Base-by-base conservation (phyloP, 2,113 vertebrate genomes). In the Chamaetylas fuelleborni region DNA sequence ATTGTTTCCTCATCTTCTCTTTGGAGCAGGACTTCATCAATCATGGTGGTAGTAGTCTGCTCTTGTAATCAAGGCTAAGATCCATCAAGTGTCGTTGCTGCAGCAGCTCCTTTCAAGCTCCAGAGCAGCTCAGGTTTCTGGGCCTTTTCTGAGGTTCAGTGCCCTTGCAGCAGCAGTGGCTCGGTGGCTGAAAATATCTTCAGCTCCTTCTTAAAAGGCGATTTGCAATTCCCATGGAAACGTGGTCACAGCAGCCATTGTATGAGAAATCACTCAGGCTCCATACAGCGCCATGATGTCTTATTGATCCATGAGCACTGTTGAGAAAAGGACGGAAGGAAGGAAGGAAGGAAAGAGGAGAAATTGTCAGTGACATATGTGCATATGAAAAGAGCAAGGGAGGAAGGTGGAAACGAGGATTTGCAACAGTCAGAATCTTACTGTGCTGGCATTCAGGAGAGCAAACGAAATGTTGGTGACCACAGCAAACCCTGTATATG, bases 201-300 rank as follows among this genome's bases (percentile, higher is more conserved):
- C 81, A 66, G 71, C 79, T 65, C 66, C 76, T 67, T 80, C 88
- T 88, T 81, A 60, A 60, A 82, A 69, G 78, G 29, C 2, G 17
- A 58, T 95, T 96, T 97, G 80, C 79, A 89, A 80, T 95, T 97
- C 95, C 94, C 93, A 84, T 33, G 90, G 95, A 93, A 90, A 90
- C 76, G 5, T 60, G 85, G 93, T 84, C 90, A 65, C 72, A n/a
- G 90, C 86, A 88, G 81, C 95, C 86, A 76, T 81, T 95, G 88
- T 93, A 67, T 86, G 85, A 96, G 93, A 94, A 96, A 95, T 96
- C 82, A 47, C 86, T 95, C 72, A 33, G 80, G 76, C 86, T 95
- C 90, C 61, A 36, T 60, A 38, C 58, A 73, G 83, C 66, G 79
- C 82, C 94, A 86, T 74, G 50, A 47, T 62, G 58, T 77, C 76